Evolutionary conservation across 2,888 invertebrate species (phyloP), one percentile per base, ranked within the genome.

Genomic region (Schizotus pectinicornis): DNA sequence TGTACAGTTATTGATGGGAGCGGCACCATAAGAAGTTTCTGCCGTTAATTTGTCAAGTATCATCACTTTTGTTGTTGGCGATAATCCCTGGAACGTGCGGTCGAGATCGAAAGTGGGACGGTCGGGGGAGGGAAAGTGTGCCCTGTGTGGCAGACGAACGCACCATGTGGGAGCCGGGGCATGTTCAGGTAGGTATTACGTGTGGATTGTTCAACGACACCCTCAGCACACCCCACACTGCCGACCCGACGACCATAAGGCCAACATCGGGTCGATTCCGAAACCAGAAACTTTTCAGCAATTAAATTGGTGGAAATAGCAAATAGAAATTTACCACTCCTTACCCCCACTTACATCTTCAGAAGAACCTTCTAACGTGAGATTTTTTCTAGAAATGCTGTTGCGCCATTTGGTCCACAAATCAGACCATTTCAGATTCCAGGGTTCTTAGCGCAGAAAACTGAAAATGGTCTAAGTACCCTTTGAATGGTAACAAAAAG

Each of bases 161-260:
- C 62, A 65, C 63, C 67, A 67, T 67, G 65, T 67, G 67, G 67
- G 51, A 65, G 53, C 62, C 67, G 67, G 53, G 63, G 48, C 36
- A 13, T 31, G 47, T 37, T 31, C 51, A 57, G 51, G 46, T 51
- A 56, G 30, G 51, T 47, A 54, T 53, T 45, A 42, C 34, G 8
- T 54, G 54, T 47, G 47, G 47, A 54, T 54, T 54, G 46, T 53
- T 43, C 52, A 52, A 36, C 35, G 41, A 42, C 43, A 42, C 51
- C 51, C 41, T 22, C 39, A 43, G 56, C 33, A 13, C 51, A 46
- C 33, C 43, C 30, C 13, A 56, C 56, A 56, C 34, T 9, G 11
- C 12, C 41, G 6, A 14, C 14, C 9, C 11, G 11, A 22, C 3
- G 22, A 22, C 22, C 22, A 22, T 3, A 33, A 7, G 32, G 39